Conservation (phyloP, 2,888 invertebrate genomes). For the Digitonthophagus gazella region DNA sequence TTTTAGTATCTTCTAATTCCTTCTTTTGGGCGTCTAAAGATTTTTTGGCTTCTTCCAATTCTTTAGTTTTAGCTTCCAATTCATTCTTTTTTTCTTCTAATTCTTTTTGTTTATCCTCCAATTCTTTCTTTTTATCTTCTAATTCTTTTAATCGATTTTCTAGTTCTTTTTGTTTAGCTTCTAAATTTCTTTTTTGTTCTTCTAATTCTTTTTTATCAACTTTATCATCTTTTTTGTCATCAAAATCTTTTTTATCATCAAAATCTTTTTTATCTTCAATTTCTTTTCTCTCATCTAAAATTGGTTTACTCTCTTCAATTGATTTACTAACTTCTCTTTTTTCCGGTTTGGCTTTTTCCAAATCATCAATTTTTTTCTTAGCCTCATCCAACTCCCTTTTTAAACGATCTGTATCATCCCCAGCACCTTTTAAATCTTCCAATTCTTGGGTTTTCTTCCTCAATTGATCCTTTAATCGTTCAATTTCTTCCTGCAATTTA, state of each 20-base stretch:
- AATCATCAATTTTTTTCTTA: neutral
- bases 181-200: neutral
- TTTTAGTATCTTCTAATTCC: neutral
- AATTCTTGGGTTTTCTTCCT: no score
- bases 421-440: conserved; percentile 17
- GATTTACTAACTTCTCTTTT: no score
- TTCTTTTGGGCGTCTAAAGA: neutral
- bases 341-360: no score
- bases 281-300: conserved; percentile 8
- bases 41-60: conserved; percentile 11
- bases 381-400: conserved; percentile 15
- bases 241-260: neutral
- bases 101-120: conserved; percentile 9
- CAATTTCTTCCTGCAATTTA: neutral
- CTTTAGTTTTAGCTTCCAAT: no score
- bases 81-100: conserved; percentile 16
- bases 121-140: neutral
- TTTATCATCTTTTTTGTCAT: neutral
- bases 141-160: neutral
- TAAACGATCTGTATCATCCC: no score
- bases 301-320: no score
- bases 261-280: neutral
- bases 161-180: neutral
- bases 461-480: neutral
- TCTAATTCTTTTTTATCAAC: neutral